Evolutionary conservation across 1,140 invertebrate genomes (phyloP), one percentile per base, ranked within the genome.

Genomic region (Anadara kagoshimensis): DNA sequence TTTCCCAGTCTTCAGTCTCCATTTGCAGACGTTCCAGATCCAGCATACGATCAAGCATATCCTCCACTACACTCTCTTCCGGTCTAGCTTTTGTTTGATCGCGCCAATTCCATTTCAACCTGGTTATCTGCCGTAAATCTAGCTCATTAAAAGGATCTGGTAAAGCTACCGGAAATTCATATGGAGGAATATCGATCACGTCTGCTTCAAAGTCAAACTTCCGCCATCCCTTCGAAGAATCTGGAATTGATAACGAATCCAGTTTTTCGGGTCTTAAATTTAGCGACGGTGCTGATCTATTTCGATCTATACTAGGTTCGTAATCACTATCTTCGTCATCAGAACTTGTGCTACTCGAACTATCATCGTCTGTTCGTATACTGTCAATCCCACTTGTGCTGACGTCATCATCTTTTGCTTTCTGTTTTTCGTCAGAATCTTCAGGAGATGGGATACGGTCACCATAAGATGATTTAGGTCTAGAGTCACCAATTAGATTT

Each of bases 1-100:
- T 72, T 69, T 87, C 86, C 84, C 82, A 84, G 20, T 87, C 84
- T 49, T 80, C 78, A 8, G 86, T 87, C 49, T 85, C 81, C n/a
- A 79, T 73, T 70, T 85, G 84, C 10, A 79, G 68, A 43, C 76
- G 79, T 63, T 86, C 84, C 29, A 87, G 64, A 22, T 86, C 81
- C 14, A 85, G 69, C 36, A 87, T 64, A 29, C 86, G 74, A 61
- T 87, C 84, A 36, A 85, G 61, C 20, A 85, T 76, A 16, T 68
- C 73, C 12, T 76, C 79, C 12, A 83, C 20, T 29, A 59, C 44
- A 5, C 54, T 47, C 26, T 73, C 77, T 45, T 70, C 54, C 12
- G 58, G 45, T 26, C 56, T 36, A 2, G 51, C 57, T 59, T 57
- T 66, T 11, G 58, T 58, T 22, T 82, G 78, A 62, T 81, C 69